Base-by-base conservation (phyloP, 2,888 invertebrate genomes). In the Pseudococcus viburni region DNA sequence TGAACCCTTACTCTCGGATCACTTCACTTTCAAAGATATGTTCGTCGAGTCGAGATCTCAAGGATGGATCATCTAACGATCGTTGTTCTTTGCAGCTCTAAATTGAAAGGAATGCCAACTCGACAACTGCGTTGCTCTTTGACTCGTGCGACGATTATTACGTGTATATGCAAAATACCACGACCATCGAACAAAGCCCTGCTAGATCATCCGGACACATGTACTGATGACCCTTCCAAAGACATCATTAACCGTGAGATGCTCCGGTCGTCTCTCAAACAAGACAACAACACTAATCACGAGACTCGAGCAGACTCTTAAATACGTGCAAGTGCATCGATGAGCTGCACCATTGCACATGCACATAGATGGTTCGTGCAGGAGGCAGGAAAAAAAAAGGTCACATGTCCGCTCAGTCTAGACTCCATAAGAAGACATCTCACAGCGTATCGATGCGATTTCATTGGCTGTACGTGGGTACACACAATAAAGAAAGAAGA, bases 221-320 rank as follows among this genome's bases (percentile, higher is more conserved):
- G 2, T 19, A 64, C 11, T 22, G 22, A 64, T 12, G 9, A 8
- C 22, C 11, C 15, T 64, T 64, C 4, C 64, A 64, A 64, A 64
- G 64, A 22, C 64, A 64, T 64, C 64, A 64, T 64, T 64, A 64
- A 64, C 64, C 22, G 22, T 51, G 48, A 64, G 22, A 64, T 64
- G 64, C 0, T 64, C 9, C 4, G 9, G 64, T 64, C 64, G 64
- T 64, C 9, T 64, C 19, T 15, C 12, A 64, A 64, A 64, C 64
- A 64, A 64, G 22, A 64, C 64, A 64, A 64, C 22, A 22, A 22
- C 22, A 51, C 48, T 64, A 64, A 64, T 64, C 64, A 64, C 22
- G 64, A 64, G 19, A 19, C 9, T 59, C 42, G 42, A 17, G 22
- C 8, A 64, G 19, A 64, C 11, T 64, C 15, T 11, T 12, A 59